Base-by-base conservation (phyloP, 1,140 invertebrate species). In the Drosophila persimilis region DNA sequence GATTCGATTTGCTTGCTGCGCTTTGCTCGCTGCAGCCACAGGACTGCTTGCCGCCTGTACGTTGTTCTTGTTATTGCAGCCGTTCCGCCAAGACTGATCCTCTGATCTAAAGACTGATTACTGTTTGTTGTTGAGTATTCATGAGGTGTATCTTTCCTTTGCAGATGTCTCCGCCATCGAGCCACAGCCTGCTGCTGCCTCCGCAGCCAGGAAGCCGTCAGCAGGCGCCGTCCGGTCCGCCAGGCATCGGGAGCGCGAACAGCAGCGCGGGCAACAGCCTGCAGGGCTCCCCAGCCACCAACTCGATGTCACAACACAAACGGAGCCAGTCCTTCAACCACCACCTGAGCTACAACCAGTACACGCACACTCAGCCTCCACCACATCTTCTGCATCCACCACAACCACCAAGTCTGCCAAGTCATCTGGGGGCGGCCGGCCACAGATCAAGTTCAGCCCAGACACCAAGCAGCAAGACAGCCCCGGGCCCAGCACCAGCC, bases 241-340 rank as follows among this genome's bases (percentile, higher is more conserved):
- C 58, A 44, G 57, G 54, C 71, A 70, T 64, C 31, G 52, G 46
- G 56, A 67, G 51, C 73, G 64, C 60, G 65, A 78, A 47, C 72
- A 71, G 47, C 57, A 56, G 47, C 50, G 62, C 39, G 60, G 64
- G 20, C 66, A 61, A 17, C 83, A 86, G 48, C 62, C 65, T 71
- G 20, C 60, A 71, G 79, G 67, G 69, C 60, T 44, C 81, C 5
- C 46, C 69, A 44, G 60, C 75, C 52, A 71, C 69, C 56, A 79
- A 74, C 61, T 64, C 77, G 74, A 89, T 85, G 86, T 91, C 90
- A 89, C 91, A 93, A 91, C 93, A 94, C 92, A 94, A 94, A 92
- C 91, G 93, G 92, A 94, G 93, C 91, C 93, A 93, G 74, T 94
- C 93, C 90, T 94, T 94, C 92, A 94, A 94, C 91, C 93, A 94